phyloP scores from a whole-genome alignment of 2,113 vertebrate species.

The Ciconia boyciana region DNA sequence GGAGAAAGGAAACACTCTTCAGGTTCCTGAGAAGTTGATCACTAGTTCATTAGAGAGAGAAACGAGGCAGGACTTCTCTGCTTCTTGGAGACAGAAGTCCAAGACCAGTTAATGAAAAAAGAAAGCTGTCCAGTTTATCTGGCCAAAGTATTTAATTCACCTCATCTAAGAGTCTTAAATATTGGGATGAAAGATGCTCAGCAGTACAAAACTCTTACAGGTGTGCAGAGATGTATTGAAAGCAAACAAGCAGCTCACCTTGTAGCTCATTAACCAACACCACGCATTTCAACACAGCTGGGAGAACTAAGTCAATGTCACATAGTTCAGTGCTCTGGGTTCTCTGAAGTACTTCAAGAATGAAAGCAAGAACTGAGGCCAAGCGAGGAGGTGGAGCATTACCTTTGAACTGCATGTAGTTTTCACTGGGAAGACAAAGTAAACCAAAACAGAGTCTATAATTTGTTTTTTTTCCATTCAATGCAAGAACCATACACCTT shows the following conservation, averaged over 20 bases:
- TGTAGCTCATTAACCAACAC: slow-evolving; percentile 87
- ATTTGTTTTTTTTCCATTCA: background rate
- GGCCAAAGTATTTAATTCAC: background rate
- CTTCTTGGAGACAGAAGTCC: background rate
- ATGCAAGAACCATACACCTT: background rate
- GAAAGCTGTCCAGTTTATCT: background rate
- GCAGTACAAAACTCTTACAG: background rate
- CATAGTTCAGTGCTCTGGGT: slow-evolving; percentile 70
- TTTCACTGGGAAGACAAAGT: slow-evolving; percentile 76
- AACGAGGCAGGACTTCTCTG: background rate
- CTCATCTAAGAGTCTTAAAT: background rate
- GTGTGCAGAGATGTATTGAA: background rate
- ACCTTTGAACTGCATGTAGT: slow-evolving; percentile 88
- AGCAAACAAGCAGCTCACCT: slow-evolving; percentile 73
- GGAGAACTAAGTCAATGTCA: slow-evolving; percentile 77
- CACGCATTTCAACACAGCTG: slow-evolving; percentile 83
- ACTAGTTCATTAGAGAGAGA: background rate
- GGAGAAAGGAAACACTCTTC: background rate
- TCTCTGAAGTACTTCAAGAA: slow-evolving; percentile 82
- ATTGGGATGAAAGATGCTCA: background rate
- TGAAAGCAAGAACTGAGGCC: slow-evolving; percentile 80
- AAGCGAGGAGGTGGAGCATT: slow-evolving; percentile 82
- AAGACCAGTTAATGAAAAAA: background rate
- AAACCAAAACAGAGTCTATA: background rate
- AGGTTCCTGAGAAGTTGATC: background rate